Evolutionary conservation across 2,797 vertebrate species (phyloP).

Genomic region (Rhynchotus rufescens): DNA sequence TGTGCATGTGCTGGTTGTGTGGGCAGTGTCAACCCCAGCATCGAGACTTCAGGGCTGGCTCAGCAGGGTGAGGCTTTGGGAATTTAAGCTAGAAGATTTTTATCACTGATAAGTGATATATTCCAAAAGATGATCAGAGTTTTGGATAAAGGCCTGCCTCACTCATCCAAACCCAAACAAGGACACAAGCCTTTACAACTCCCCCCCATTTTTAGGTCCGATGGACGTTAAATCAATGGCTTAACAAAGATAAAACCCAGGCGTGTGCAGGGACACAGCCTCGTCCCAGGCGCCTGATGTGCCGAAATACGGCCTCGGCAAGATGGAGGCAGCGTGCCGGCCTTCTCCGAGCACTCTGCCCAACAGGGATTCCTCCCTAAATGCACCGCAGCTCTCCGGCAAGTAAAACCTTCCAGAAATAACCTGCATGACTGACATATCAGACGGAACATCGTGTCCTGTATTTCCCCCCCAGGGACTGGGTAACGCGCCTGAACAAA

Average conservation of each 20-base stretch:
- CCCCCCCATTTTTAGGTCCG: neutral
- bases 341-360: constrained; percentile 13
- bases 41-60: neutral
- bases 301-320: neutral
- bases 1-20: neutral
- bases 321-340: neutral
- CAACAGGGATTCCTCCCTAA: constrained; percentile 29
- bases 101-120: neutral
- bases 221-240: neutral
- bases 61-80: neutral
- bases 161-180: neutral
- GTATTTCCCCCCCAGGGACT: constrained; percentile 24
- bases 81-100: neutral
- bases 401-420: constrained; percentile 34
- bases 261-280: neutral
- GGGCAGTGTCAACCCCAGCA: neutral
- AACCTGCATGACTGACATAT: constrained; percentile 38
- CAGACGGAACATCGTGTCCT: constrained; percentile 33
- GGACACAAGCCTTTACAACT: neutral
- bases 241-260: neutral
- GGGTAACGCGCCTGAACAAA: constrained; percentile 58
- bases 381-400: constrained; percentile 2
- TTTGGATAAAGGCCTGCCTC: neutral
- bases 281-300: fast-evolving
- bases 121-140: neutral